Evolutionary conservation across 2,888 invertebrate genomes (phyloP), one percentile per base, ranked within the genome.

Genomic region (Smittia aterrima): DNA sequence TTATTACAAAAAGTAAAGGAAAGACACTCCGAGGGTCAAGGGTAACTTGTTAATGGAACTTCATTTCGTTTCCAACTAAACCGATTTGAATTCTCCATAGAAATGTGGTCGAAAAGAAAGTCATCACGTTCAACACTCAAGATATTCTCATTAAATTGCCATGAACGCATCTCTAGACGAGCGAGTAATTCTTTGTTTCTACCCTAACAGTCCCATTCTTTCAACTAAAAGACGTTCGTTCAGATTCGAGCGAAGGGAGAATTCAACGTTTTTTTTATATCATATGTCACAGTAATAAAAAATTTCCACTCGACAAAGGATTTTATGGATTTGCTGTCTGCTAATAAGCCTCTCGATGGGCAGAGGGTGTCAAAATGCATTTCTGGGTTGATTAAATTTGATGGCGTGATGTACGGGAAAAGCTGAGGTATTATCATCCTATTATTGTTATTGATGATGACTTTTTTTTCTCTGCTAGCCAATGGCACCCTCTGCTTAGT

Each of bases 401-500:
- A 67, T 67, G 67, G 13, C 16, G 9, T n/a, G 27, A 27, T 25
- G 18, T 9, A 11, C 7, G 18, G 58, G 22, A 58, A 58, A 22
- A 22, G 7, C 16, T 18, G 22, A 58, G 20, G 16, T 22, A 41
- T 67, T 66, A 66, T 40, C 66, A 40, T 66, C 40, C 24, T 66
- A 32, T 66, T 67, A 67, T 41, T 67, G 67, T 24, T 67, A 67
- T 67, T 67, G 47, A 67, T 67, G 67, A 47, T 24, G 66, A 18
- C 20, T 66, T 32, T 66, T 11, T 20, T 9, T 16, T 47, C 47
- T n/a, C n/a, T 47, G 11, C 11, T 47, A 2, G 47, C 11, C 47
- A 13, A 2, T 47, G 4, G 16, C 47, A 47, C 47, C 47, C 47
- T 16, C n/a, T n/a, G 47, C 11, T 9, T 32, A 6, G 32, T 32